phyloP scores from a whole-genome alignment of 53 echinoderm and acorn worm species.

The Glandiceps talaboti region DNA sequence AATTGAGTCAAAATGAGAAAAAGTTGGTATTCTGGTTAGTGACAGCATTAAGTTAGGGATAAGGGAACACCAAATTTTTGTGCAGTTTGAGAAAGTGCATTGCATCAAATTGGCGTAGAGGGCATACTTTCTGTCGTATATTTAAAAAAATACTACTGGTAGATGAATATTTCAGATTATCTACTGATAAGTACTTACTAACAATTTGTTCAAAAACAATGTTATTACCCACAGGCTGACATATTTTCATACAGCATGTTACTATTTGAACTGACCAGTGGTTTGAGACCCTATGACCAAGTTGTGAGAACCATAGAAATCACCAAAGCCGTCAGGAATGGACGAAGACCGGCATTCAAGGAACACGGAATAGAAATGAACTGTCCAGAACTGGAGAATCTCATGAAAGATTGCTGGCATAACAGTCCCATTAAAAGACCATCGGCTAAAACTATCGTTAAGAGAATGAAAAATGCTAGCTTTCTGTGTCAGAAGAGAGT shows the following conservation, averaged over 20 bases:
- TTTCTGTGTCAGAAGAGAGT: constrained; percentile 33
- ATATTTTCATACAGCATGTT: constrained; percentile 77
- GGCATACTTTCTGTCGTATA: too few relatives aligned
- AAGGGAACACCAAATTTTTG: too few relatives aligned
- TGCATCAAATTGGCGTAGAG: too few relatives aligned
- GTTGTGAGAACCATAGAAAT: constrained; percentile 39
- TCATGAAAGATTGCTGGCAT: constrained; percentile 57
- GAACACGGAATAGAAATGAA: constrained; percentile 31
- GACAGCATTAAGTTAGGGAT: too few relatives aligned
- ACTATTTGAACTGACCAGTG: constrained; percentile 50
- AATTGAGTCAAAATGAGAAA: too few relatives aligned
- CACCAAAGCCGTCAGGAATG: constrained; percentile 30
- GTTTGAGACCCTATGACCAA: constrained; percentile 43
- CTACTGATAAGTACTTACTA: too few relatives aligned
- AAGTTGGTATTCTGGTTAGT: too few relatives aligned
- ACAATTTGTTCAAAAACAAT: too few relatives aligned
- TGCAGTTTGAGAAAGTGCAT: too few relatives aligned
- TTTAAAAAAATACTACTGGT: too few relatives aligned
- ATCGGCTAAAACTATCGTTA: constrained; percentile 15
- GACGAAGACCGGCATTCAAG: constrained; percentile 44
- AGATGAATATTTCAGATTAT: too few relatives aligned
- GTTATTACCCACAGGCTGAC: constrained; percentile 43
- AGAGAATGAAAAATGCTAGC: constrained; percentile 21
- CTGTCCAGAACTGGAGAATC: constrained; percentile 37
- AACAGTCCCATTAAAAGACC: constrained; percentile 43